Percentiles rank a stretch among this genome's conserved stretches.
phyloP scores from a whole-genome alignment of 2,888 invertebrate genomes.

The Belgica antarctica region DNA sequence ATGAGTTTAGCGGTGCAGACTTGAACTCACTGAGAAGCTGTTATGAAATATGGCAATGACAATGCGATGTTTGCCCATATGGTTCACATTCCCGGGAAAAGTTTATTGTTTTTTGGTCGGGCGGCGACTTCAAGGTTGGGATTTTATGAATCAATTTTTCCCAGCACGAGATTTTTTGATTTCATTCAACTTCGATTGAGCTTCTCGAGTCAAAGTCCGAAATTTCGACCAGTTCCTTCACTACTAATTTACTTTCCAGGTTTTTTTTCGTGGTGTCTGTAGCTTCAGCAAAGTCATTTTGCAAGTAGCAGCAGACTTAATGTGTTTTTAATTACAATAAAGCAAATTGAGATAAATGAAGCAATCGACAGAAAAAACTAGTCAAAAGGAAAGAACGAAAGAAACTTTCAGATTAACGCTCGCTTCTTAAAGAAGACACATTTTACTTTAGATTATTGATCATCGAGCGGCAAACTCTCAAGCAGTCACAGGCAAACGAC shows the following conservation, averaged over 20 bases:
- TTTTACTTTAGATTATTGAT: too few relatives aligned
- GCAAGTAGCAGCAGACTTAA: slow-evolving; percentile 13
- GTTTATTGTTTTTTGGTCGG: slow-evolving; percentile 17
- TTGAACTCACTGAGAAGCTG: background rate
- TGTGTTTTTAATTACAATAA: slow-evolving; percentile 31
- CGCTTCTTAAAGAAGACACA: too few relatives aligned
- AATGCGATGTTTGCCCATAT: background rate
- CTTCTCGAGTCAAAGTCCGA: background rate
- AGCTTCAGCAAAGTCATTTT: background rate
- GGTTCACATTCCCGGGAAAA: background rate
- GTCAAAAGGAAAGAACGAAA: background rate
- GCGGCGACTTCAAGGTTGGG: background rate
- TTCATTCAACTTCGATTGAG: background rate
- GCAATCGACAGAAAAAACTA: background rate
- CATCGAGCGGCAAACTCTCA: too few relatives aligned
- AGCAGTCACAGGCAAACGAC: too few relatives aligned
- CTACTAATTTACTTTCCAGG: too few relatives aligned
- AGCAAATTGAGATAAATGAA: slow-evolving; percentile 6
- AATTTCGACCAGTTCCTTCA: too few relatives aligned
- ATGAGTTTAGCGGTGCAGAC: background rate
- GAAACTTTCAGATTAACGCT: too few relatives aligned
- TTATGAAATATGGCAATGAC: slow-evolving; percentile 9
- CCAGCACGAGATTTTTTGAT: slow-evolving; percentile 7
- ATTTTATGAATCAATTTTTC: slow-evolving; percentile 39
- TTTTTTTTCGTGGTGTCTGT: too few relatives aligned